phyloP scores from a whole-genome alignment of 2,797 vertebrate genomes.

The Pteropus rufus region DNA sequence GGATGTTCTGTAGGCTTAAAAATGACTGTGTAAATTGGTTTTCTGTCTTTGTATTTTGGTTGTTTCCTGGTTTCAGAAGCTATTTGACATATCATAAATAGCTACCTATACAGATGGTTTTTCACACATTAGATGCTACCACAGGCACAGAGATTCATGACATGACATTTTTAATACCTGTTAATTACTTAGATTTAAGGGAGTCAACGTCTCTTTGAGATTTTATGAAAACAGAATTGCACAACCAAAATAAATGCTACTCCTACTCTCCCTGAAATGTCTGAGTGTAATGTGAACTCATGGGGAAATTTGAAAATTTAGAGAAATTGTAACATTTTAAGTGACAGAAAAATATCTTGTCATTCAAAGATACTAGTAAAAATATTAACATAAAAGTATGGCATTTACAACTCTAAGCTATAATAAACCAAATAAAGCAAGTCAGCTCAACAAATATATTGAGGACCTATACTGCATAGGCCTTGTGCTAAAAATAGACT shows the following conservation, averaged over 20 bases:
- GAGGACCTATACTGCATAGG: neutral
- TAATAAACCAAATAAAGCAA: conserved; percentile 3
- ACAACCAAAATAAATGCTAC: neutral
- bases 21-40: neutral
- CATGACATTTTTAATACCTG: conserved; percentile 43
- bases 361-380: neutral
- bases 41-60: neutral
- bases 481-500: neutral
- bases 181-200: conserved; percentile 37
- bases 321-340: neutral
- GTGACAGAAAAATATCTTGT: conserved; percentile 3
- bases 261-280: neutral
- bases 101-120: conserved; percentile 36
- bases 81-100: conserved; percentile 43
- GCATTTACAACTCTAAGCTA: neutral
- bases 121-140: conserved; percentile 19
- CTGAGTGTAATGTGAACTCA: neutral
- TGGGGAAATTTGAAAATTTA: neutral
- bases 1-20: conserved; percentile 21
- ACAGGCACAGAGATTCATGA: neutral
- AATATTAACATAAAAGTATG: neutral
- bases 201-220: conserved; percentile 5
- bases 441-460: neutral
- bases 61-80: conserved; percentile 25
- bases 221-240: conserved; percentile 37